These are phyloP conservation scores for Leucoraja erinaceus DNA, from an alignment of 2,113 vertebrate genomes.

Conservation along the genomic window DNA sequence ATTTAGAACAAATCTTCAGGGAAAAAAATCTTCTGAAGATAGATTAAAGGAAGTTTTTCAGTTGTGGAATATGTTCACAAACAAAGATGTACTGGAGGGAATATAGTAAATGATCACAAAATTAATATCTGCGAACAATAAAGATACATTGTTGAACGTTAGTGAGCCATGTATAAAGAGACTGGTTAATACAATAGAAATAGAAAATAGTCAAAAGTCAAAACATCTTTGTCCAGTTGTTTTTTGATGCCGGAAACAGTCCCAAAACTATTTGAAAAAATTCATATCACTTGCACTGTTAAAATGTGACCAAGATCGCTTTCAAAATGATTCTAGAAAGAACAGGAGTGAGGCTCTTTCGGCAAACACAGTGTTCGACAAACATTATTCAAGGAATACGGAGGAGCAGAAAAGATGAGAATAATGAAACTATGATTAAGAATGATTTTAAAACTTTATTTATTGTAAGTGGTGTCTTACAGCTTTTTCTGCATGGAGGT, in stretches of 20 bases:
- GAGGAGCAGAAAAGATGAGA: not conserved
- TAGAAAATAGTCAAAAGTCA: not conserved
- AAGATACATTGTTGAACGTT: not conserved
- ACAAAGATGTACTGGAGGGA: not conserved
- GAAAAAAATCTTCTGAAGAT: not conserved
- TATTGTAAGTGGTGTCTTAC: constrained; percentile 52
- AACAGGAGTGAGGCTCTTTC: not conserved
- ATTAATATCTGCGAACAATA: not conserved
- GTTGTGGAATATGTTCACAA: not conserved
- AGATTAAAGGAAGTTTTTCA: not conserved
- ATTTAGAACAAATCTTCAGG: not conserved
- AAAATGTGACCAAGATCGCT: not conserved
- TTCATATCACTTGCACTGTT: not conserved
- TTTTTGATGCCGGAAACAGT: not conserved
- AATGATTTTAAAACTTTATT: constrained; percentile 62
- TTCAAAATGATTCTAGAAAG: not conserved
- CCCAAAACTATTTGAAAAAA: not conserved
- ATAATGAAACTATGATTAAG: not conserved
- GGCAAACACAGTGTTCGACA: not conserved
- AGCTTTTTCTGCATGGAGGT: constrained; percentile 61
- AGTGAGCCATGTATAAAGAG: not conserved
- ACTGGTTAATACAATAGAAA: no score
- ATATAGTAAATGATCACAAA: not conserved
- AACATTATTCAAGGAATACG: not conserved
- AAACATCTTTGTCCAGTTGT: not conserved